Base-by-base conservation (phyloP, 1,140 invertebrate genomes). In the Neomicropteryx cornuta region DNA sequence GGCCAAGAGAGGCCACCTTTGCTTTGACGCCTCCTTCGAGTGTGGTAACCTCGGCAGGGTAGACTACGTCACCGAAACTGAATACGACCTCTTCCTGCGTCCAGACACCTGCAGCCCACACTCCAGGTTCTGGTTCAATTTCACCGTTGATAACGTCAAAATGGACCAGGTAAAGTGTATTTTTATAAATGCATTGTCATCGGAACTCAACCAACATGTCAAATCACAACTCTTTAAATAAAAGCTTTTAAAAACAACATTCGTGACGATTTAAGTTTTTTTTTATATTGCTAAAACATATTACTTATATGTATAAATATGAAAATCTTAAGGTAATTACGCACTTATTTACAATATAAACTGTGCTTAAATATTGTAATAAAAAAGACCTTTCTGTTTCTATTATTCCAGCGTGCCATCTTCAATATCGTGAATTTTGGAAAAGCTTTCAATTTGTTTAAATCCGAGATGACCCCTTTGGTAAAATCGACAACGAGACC, bases 341-440 rank as follows among this genome's bases (percentile, higher is more conserved):
- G n/a, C n/a, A n/a, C n/a, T n/a, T n/a, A n/a, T n/a, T n/a, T n/a
- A n/a, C n/a, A n/a, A n/a, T n/a, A n/a, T n/a, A n/a, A n/a, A n/a
- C n/a, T n/a, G n/a, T n/a, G n/a, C n/a, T n/a, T n/a, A n/a, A n/a
- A n/a, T n/a, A n/a, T n/a, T n/a, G n/a, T n/a, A n/a, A n/a, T n/a
- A n/a, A n/a, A n/a, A n/a, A n/a, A n/a, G n/a, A n/a, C n/a, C n/a
- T n/a, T n/a, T n/a, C 36, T 28, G 30, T 42, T 21, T 52, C 41
- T 40, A 44, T 39, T 37, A 42, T 78, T 76, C 43, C 66, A 96
- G 79, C 76, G 90, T 45, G 91, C 97, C 1, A 84, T 99, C 43
- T 97, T 99, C 63, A 97, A 97, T 54, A 82, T 99, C 35, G 90
- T 97, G 2, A 99, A 99, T 67, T 81, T 98, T 33, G 93, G 90